Percentiles rank a stretch among this genome's conserved stretches.
phyloP scores from a whole-genome alignment of 2,113 vertebrate species.

The Lanius collurio region DNA sequence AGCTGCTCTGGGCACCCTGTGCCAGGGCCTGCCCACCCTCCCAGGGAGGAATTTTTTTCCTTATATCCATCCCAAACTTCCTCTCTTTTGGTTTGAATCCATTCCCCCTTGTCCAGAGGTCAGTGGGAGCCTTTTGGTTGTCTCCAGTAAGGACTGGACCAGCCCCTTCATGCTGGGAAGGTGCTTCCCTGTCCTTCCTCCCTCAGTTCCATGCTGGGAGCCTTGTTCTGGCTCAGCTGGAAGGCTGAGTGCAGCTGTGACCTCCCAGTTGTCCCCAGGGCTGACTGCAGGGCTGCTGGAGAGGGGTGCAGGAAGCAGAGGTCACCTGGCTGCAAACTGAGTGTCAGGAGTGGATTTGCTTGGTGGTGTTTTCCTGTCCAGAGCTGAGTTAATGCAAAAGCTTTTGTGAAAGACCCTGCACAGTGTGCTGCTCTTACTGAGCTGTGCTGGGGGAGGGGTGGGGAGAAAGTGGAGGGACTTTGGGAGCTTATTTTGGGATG shows the following conservation, averaged over 20 bases:
- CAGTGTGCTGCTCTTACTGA: background rate
- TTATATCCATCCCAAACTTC: background rate
- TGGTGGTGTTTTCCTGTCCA: background rate
- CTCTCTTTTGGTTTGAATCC: background rate
- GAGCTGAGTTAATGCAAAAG: background rate
- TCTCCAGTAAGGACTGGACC: background rate
- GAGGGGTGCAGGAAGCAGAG: background rate
- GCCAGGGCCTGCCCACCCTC: background rate
- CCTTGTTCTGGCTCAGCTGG: background rate
- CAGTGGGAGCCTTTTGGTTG: background rate
- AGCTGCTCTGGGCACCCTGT: background rate
- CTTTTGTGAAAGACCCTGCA: background rate
- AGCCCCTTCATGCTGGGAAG: background rate
- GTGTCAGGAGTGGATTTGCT: background rate
- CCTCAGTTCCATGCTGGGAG: background rate
- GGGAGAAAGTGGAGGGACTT: background rate
- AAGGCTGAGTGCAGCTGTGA: background rate
- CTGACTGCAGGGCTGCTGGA: background rate
- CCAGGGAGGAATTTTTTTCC: background rate
- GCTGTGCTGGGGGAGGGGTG: background rate
- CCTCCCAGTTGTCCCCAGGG: background rate
- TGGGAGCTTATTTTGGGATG: background rate
- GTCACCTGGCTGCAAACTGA: background rate
- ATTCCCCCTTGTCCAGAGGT: background rate
- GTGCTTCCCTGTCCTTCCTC: background rate